Evolutionary conservation across 2,888 invertebrate species (phyloP), one percentile per base, ranked within the genome.

Genomic region (Cheilosia impressa): DNA sequence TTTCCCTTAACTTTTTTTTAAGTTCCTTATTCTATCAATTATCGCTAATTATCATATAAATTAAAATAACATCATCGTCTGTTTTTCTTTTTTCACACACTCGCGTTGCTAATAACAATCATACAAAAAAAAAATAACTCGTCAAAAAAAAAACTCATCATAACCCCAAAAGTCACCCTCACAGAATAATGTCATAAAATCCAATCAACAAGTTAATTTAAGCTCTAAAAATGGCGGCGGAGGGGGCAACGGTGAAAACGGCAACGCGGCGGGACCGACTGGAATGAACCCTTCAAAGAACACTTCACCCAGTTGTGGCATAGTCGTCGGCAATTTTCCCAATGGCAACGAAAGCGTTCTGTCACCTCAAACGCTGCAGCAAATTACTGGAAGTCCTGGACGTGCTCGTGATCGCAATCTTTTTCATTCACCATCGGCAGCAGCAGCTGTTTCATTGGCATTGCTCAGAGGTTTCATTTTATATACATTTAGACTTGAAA

Each of bases 381-480:
- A 92, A 88, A 89, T 91, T 80, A 90, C 90, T 83, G 91, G 92
- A 87, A 92, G 92, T 90, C 92, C 92, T 82, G 92, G 92, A 89
- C 90, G 92, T 84, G 92, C 92, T 66, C 90, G 92, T 87, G 92
- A 92, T 90, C 91, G 92, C 78, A 92, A 92, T 90, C 88, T 92
- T 60, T 92, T 92, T 88, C 90, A 92, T 87, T 90, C 90, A 87
- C 90, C 92, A 58, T 89, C 91, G 87, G 88, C 91, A 84, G 89
- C 90, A 87, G 90, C 90, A 87, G 91, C 91, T 65, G 88, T 90
- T 87, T 89, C 92, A 58, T 89, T 92, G 88, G 91, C 92, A 88
- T 88, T 92, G 88, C 89, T 92, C 89, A 91, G 92, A 92, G 92
- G 92, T 92, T 90, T 89, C 88, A 80, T 81, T 76, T 24, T 62